Evolutionary conservation across 2,113 vertebrate genomes (phyloP).

Genomic region (Brachypteracias leptosomus): DNA sequence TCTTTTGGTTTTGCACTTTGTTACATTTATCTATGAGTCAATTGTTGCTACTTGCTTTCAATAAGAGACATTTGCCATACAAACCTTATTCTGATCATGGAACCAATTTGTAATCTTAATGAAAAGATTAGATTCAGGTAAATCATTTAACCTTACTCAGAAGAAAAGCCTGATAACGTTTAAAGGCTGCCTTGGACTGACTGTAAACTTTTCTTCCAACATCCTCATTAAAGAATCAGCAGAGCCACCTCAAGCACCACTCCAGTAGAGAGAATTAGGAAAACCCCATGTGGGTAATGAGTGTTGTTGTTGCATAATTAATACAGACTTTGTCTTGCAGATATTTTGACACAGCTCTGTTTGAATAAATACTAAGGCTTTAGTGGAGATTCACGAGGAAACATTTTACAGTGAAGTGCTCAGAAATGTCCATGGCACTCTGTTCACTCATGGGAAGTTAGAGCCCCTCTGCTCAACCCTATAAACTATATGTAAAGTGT

Average conservation of each 20-base stretch:
- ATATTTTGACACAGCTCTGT: neutral
- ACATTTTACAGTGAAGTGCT: neutral
- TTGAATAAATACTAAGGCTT: neutral
- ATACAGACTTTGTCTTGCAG: neutral
- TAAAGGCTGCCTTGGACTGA: neutral
- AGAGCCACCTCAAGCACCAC: neutral
- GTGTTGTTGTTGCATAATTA: neutral
- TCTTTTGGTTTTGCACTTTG: neutral
- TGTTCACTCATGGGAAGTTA: neutral
- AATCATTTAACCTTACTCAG: neutral
- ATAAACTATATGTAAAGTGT: neutral
- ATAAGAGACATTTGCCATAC: neutral
- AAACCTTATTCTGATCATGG: neutral
- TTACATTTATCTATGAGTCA: neutral
- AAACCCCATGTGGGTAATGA: neutral
- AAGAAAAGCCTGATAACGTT: neutral
- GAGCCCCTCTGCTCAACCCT: neutral
- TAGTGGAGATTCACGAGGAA: neutral
- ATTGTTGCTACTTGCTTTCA: constrained; percentile 1
- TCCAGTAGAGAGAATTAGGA: neutral
- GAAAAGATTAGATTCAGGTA: neutral
- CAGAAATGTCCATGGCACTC: neutral
- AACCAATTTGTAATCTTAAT: neutral
- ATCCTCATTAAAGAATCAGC: neutral
- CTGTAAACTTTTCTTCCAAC: neutral